Evolutionary conservation across 2,797 vertebrate species (phyloP).

Genomic region (Crypturellus tataupa): DNA sequence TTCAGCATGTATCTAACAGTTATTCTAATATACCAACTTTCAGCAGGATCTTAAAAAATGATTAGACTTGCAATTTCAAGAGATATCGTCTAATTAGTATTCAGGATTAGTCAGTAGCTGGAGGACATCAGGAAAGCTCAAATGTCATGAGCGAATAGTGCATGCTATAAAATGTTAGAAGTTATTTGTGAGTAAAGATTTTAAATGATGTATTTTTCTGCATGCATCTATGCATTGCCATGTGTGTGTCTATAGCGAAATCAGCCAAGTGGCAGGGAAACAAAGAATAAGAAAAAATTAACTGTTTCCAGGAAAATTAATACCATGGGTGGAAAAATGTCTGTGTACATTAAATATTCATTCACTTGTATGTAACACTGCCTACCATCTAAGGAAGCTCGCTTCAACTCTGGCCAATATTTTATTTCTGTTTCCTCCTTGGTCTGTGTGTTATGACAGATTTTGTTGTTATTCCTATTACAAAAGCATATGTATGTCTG

Average conservation of each 20-base stretch:
- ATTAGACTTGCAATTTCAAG: not conserved
- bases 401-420: not conserved
- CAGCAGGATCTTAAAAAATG: not conserved
- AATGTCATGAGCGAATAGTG: not conserved
- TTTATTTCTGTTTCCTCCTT: not conserved
- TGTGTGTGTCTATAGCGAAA: not conserved
- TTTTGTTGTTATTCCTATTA: not conserved
- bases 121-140: not conserved
- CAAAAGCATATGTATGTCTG: not conserved
- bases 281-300: not conserved
- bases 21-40: not conserved
- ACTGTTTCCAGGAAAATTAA: not conserved
- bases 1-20: not conserved
- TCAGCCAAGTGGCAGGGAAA: not conserved
- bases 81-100: not conserved
- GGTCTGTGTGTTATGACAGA: not conserved
- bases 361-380: not conserved
- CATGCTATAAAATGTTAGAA: not conserved
- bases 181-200: not conserved
- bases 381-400: not conserved
- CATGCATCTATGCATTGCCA: not conserved
- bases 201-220: not conserved
- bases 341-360: not conserved
- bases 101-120: not conserved
- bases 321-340: fast-evolving